Evolutionary conservation across 2,888 invertebrate species (phyloP), one percentile per base, ranked within the genome.

Genomic region (Caenorhabditis imperialis): DNA sequence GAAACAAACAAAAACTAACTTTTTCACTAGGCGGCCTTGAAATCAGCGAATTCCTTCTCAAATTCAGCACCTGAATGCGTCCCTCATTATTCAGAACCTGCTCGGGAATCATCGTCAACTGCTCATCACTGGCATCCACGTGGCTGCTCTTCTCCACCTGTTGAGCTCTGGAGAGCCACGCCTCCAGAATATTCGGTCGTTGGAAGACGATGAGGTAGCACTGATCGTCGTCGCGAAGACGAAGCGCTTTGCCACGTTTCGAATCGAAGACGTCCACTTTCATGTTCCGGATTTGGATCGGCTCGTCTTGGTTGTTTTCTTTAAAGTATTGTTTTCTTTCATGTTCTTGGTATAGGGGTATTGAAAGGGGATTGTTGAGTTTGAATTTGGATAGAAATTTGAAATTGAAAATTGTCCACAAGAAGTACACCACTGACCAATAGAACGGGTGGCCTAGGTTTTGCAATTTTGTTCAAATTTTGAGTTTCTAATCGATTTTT

Each of bases 31-130:
- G 51, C 10, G 75, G 69, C 16, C 75, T 38, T 3, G 58, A 63
- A 25, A 65, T 73, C 62, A 90, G 83, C 7, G 88, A 88, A 75
- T 90, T 90, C 72, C 90, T 88, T 16, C 90, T 84, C 58, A 90
- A 83, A 75, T 90, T 90, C 22, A 90, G 87, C 51, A 88, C 86
- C 18, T 89, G 86, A 53, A 82, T 70, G 14, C 70, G 51, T 33
- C 74, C 81, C 14, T 77, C 83, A 33, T 75, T 69, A 53, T 87
- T 88, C 81, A 90, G 89, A 30, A 90, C 82, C 42, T 88, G 88
- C 70, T 90, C 90, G 4, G 90, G 90, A 10, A 90, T 81, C 65
- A 89, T 88, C 78, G 90, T 89, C 62, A 90, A 83, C 70, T 89
- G 89, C 75, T 89, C 89, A 79, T 89, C 89, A 3, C 89, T 89